A percentile compares a stretch with the other conserved stretches of the same genome.
Conservation (phyloP, 2,888 invertebrate species). For the Tiliacea citrago region DNA sequence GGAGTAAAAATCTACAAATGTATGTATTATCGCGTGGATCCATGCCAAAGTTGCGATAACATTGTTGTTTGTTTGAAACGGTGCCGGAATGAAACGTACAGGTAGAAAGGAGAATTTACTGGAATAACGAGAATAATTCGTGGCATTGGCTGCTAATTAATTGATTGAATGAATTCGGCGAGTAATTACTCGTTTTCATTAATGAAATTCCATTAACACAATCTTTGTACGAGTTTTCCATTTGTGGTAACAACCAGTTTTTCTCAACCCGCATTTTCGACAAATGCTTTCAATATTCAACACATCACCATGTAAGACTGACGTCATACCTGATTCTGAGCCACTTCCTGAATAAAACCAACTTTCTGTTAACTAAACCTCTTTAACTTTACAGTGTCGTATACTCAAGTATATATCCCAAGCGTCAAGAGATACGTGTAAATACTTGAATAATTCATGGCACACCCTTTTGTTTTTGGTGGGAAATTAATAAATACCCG, state of each 20-base stretch:
- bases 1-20: slow-evolving; percentile 71
- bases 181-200: slow-evolving; percentile 34
- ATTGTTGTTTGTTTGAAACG: slow-evolving; percentile 54
- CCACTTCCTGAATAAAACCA: slow-evolving; percentile 41
- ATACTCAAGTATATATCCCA: slow-evolving; percentile 39
- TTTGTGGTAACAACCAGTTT: slow-evolving; percentile 23
- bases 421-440: slow-evolving; percentile 51
- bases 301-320: neutral
- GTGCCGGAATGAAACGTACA: slow-evolving; percentile 43
- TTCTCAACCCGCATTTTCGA: neutral
- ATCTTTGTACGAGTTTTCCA: slow-evolving; percentile 19
- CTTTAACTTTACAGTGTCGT: slow-evolving; percentile 47
- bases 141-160: slow-evolving; percentile 27
- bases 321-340: slow-evolving; percentile 5
- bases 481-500: no score
- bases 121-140: slow-evolving; percentile 27
- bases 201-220: slow-evolving; percentile 22
- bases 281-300: neutral
- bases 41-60: slow-evolving; percentile 75
- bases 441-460: slow-evolving; percentile 66
- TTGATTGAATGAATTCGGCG: slow-evolving; percentile 35
- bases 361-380: slow-evolving; percentile 23
- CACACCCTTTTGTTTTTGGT: no score
- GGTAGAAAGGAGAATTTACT: slow-evolving; percentile 35
- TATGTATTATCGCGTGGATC: slow-evolving; percentile 75